These are phyloP conservation scores for Aphidoletes aphidimyza DNA, from an alignment of 2,888 invertebrate species.

Conservation along the genomic window DNA sequence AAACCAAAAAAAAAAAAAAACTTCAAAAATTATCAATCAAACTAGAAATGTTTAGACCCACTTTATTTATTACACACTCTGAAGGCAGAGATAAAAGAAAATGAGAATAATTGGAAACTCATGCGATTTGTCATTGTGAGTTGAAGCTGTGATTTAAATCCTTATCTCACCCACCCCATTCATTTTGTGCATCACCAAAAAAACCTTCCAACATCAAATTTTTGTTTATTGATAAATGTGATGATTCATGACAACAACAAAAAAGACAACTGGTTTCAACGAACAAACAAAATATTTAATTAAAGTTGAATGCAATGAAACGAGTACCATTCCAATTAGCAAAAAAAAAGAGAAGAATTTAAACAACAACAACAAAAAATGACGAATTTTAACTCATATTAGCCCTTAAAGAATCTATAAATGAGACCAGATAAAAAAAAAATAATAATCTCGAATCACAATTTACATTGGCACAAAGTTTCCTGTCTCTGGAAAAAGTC, in stretches of 20 bases:
- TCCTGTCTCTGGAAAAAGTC: constrained; percentile 14
- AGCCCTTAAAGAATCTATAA: background rate
- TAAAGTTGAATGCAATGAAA: background rate
- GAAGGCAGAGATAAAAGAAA: background rate
- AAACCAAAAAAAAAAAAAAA: too few relatives aligned
- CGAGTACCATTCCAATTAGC: background rate
- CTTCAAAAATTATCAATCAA: too few relatives aligned
- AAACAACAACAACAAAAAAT: too few relatives aligned
- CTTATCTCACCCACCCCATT: background rate
- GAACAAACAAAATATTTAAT: background rate
- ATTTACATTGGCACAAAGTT: background rate
- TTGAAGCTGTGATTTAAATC: constrained; percentile 45
- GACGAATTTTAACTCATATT: background rate
- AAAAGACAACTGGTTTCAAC: background rate
- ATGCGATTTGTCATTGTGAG: background rate
- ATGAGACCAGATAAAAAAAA: background rate
- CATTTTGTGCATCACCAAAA: background rate
- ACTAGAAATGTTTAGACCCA: too few relatives aligned
- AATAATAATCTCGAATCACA: background rate
- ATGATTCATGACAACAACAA: background rate
- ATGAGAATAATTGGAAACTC: background rate
- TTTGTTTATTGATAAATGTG: too few relatives aligned
- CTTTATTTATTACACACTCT: too few relatives aligned
- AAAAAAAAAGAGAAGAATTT: too few relatives aligned
- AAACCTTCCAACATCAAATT: too few relatives aligned